Conservation (phyloP, 2,113 vertebrate genomes). For the Gallinago media region DNA sequence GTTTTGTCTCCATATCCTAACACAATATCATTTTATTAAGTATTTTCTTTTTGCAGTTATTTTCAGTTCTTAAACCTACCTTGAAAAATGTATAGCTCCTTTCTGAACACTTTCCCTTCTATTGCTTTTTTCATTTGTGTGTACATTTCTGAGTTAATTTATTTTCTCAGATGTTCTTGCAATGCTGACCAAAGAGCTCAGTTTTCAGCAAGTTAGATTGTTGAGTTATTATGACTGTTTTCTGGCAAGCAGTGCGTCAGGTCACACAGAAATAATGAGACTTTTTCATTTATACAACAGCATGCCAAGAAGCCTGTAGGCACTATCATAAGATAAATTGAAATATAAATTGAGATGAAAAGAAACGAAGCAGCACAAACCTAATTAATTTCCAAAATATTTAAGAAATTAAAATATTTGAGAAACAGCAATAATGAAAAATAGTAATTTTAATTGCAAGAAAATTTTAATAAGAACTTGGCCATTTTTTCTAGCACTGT, state of each 20-base stretch:
- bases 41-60: background rate
- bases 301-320: background rate
- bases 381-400: background rate
- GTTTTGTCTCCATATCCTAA: fast-evolving
- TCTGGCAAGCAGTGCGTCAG: background rate
- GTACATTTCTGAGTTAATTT: background rate
- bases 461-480: background rate
- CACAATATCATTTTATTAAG: background rate
- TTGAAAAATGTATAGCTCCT: background rate
- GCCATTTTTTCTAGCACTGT: background rate
- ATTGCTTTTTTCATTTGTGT: background rate
- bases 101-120: background rate
- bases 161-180: background rate
- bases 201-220: background rate
- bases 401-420: background rate
- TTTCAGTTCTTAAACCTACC: background rate
- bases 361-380: background rate
- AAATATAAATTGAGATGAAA: background rate
- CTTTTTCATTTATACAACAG: background rate
- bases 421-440: background rate
- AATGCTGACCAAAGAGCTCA: background rate
- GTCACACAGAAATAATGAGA: background rate
- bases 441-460: background rate
- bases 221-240: background rate
- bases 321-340: background rate